Percentiles rank a stretch among this genome's conserved stretches.
Evolutionary conservation across 2,113 vertebrate genomes (phyloP).

Genomic region (Tupaia tana): DNA sequence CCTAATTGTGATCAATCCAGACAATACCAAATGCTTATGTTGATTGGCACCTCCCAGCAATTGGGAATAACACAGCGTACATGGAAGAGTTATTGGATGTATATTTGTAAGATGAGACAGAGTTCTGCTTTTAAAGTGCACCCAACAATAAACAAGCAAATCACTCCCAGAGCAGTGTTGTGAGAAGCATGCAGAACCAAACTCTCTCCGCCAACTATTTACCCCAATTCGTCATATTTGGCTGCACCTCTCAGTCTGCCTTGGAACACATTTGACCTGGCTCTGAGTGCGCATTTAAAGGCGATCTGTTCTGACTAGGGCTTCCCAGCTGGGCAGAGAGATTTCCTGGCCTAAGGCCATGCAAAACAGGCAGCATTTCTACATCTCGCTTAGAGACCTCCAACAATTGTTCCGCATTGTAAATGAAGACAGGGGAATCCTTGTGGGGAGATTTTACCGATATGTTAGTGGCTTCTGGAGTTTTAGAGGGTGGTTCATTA

Average conservation of each 20-base stretch:
- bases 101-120: constrained; percentile 23
- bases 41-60: constrained; percentile 52
- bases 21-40: constrained; percentile 63
- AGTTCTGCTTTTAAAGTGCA: constrained; percentile 43
- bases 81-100: constrained; percentile 14
- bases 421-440: constrained; percentile 10
- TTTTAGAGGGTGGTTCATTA: neutral
- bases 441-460: neutral
- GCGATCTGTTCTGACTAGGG: constrained; percentile 66
- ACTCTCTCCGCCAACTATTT: constrained; percentile 54
- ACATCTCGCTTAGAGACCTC: constrained; percentile 40
- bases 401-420: neutral
- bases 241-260: constrained; percentile 65
- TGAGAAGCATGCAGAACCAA: neutral
- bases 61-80: constrained; percentile 9
- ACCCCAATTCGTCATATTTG: constrained; percentile 54
- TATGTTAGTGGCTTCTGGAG: neutral
- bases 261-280: constrained; percentile 61
- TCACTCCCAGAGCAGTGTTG: neutral
- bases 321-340: constrained; percentile 63
- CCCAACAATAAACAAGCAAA: constrained; percentile 61
- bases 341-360: constrained; percentile 22
- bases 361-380: constrained; percentile 41
- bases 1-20: constrained; percentile 57
- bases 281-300: constrained; percentile 62